A percentile compares a stretch with the other conserved stretches of the same genome.
These are phyloP conservation scores for Branchinecta lynchi DNA, from an alignment of 1,140 invertebrate genomes.

Conservation along the genomic window DNA sequence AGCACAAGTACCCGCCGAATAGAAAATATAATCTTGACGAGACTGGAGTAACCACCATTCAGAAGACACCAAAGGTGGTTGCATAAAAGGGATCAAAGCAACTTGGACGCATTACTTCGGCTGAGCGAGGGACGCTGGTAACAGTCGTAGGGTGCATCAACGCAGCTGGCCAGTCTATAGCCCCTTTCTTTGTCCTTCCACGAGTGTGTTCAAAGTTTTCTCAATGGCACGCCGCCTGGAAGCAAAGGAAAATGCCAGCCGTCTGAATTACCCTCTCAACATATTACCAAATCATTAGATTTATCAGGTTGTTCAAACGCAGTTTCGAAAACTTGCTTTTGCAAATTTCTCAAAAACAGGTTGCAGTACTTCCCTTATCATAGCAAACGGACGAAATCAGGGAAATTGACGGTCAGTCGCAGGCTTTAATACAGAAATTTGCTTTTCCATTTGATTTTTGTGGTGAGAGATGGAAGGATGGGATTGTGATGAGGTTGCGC, in stretches of 20 bases:
- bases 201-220: constrained; percentile 1
- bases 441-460: too few relatives aligned
- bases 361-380: too few relatives aligned
- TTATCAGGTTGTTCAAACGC: too few relatives aligned
- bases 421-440: too few relatives aligned
- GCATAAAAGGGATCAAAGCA: constrained; percentile 1
- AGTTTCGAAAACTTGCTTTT: too few relatives aligned
- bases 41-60: constrained; percentile 8
- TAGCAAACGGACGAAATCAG: too few relatives aligned
- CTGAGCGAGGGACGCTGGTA: constrained; percentile 7
- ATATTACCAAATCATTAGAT: too few relatives aligned
- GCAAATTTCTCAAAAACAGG: too few relatives aligned
- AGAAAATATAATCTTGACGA: constrained; percentile 6
- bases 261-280: not conserved
- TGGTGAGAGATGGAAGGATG: too few relatives aligned
- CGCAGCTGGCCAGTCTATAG: constrained; percentile 1
- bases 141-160: not conserved
- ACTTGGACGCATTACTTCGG: constrained; percentile 5
- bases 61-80: constrained; percentile 4
- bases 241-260: constrained; percentile 5
- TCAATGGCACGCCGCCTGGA: constrained; percentile 8
- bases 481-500: too few relatives aligned
- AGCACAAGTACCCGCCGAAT: constrained; percentile 1
- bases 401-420: too few relatives aligned
- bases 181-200: constrained; percentile 5